These are phyloP conservation scores for Oreochromis tanganicae DNA, from an alignment of 2,113 vertebrate genomes.

Conservation along the genomic window DNA sequence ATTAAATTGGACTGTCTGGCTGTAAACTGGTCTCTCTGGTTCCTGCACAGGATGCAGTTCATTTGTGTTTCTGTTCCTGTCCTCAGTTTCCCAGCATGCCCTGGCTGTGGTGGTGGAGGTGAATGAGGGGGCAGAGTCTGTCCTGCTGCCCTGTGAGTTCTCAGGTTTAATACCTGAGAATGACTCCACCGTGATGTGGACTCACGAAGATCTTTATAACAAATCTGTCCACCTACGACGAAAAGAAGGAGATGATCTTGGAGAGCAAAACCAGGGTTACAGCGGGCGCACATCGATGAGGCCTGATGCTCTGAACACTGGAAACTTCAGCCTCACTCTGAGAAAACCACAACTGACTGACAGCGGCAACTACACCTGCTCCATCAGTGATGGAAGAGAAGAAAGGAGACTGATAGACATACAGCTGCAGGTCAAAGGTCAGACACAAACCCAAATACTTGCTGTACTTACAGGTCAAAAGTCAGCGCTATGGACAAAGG, in stretches of 20 bases:
- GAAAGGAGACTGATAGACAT: neutral
- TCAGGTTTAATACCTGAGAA: neutral
- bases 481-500: neutral
- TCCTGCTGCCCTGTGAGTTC: neutral
- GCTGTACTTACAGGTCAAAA: neutral
- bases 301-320: neutral
- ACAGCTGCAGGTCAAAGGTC: neutral
- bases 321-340: neutral
- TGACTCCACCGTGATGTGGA: neutral
- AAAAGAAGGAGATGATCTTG: neutral
- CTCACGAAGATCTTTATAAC: neutral
- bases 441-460: neutral
- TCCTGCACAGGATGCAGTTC: accelerated
- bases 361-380: neutral
- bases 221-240: neutral
- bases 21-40: neutral
- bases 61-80: neutral
- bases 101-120: neutral
- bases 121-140: neutral
- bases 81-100: neutral
- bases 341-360: neutral
- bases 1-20: neutral
- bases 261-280: neutral
- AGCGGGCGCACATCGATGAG: neutral
- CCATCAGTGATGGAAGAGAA: neutral